These are phyloP conservation scores for Ovibos moschatus DNA, from an alignment of 2,113 vertebrate genomes.

Conservation along the genomic window DNA sequence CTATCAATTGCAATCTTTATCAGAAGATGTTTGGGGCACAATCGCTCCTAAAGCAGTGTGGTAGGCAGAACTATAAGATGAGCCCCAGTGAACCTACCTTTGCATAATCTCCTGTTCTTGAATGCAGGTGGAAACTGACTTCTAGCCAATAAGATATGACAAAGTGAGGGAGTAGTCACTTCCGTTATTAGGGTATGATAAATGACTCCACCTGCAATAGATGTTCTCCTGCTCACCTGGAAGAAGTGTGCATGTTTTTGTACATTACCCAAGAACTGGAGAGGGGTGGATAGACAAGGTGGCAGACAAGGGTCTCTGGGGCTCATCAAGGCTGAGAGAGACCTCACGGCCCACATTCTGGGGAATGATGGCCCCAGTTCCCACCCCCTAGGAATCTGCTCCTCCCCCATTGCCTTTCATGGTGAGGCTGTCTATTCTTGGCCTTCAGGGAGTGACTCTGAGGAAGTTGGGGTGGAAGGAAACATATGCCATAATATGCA, in stretches of 20 bases:
- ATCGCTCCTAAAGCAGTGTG: not conserved
- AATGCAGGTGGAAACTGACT: not conserved
- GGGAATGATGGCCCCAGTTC: not conserved
- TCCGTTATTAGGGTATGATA: not conserved
- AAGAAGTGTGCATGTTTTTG: not conserved
- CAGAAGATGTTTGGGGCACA: not conserved
- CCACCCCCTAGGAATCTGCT: no score
- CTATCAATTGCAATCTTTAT: conserved; percentile 40
- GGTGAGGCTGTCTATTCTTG: not conserved
- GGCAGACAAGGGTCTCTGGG: not conserved
- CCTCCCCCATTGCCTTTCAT: no score
- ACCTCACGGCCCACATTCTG: no score
- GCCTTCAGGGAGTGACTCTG: not conserved
- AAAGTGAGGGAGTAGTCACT: not conserved
- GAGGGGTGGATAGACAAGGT: not conserved
- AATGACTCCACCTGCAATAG: not conserved
- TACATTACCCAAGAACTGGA: not conserved
- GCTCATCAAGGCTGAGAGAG: not conserved
- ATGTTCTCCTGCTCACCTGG: not conserved
- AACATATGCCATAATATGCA: not conserved
- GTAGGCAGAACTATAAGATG: not conserved
- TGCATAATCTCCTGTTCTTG: not conserved
- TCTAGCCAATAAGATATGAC: not conserved
- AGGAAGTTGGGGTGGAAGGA: not conserved
- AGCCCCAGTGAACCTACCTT: not conserved